These are phyloP conservation scores for Cheilosia vulpina DNA, from an alignment of 2,888 invertebrate species.

Conservation along the genomic window DNA sequence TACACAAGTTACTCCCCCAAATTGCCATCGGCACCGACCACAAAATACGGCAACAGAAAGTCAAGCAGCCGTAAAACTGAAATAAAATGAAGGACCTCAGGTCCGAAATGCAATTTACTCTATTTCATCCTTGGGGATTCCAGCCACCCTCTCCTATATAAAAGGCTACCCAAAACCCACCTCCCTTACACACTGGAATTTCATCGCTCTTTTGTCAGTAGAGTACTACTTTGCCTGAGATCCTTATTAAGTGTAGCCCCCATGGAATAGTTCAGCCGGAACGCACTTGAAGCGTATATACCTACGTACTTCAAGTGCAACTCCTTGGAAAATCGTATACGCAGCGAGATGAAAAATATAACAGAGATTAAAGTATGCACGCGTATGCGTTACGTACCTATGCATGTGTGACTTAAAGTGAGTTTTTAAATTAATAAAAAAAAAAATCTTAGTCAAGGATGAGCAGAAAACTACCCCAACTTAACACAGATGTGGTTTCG, in stretches of 20 bases:
- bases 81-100: slow-evolving; percentile 13
- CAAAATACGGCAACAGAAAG: neutral
- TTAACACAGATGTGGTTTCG: no score
- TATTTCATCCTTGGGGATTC: neutral
- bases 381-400: no score
- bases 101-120: slow-evolving; percentile 47
- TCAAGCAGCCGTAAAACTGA: slow-evolving; percentile 13
- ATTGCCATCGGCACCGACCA: neutral
- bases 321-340: slow-evolving; percentile 55
- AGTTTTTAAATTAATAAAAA: no score
- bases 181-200: neutral
- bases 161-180: neutral
- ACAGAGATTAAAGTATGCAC: no score
- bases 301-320: slow-evolving; percentile 40
- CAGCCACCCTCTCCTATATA: no score
- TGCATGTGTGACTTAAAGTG: no score
- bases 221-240: slow-evolving; percentile 14
- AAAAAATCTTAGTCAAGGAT: no score
- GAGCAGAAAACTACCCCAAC: no score
- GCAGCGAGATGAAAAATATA: neutral
- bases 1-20: neutral
- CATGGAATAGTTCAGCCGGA: slow-evolving; percentile 23
- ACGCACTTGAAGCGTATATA: slow-evolving; percentile 10
- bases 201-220: neutral
- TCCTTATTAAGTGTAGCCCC: slow-evolving; percentile 43